phyloP scores from a whole-genome alignment of 1,140 invertebrate species.

The Drosophila pallidifrons region DNA sequence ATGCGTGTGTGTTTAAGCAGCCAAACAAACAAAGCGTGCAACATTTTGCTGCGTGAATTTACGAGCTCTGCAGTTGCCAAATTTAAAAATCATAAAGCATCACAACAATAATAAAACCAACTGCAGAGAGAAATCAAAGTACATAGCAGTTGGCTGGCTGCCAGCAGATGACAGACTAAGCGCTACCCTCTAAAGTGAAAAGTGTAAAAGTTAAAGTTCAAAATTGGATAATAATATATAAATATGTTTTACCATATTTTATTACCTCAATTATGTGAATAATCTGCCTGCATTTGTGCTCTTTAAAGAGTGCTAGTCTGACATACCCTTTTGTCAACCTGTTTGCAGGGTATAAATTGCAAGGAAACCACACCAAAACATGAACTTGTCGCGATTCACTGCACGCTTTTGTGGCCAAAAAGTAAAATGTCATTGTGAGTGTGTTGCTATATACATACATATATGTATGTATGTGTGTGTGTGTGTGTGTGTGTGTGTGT shows the following conservation, averaged over 20 bases:
- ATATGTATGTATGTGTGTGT: too few species aligned
- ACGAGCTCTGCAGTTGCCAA: conserved; percentile 70
- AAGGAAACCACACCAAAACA: conserved; percentile 28
- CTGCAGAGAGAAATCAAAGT: conserved; percentile 17
- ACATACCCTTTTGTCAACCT: background rate
- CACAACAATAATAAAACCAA: conserved; percentile 26
- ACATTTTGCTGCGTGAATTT: conserved; percentile 67
- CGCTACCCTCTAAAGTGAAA: conserved; percentile 7
- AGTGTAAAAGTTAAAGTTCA: background rate
- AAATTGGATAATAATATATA: background rate
- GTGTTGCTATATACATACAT: background rate
- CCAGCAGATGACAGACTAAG: background rate
- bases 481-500: conserved; percentile 6
- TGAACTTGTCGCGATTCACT: conserved; percentile 41
- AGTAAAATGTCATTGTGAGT: conserved; percentile 24
- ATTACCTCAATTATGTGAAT: background rate
- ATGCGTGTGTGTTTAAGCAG: conserved; percentile 46
- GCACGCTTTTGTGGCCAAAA: conserved; percentile 44
- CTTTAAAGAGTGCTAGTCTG: background rate
- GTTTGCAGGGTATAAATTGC: conserved; percentile 21
- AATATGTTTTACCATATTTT: background rate
- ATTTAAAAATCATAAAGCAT: conserved; percentile 78
- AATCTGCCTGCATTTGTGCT: too few species aligned
- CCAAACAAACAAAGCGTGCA: conserved; percentile 51
- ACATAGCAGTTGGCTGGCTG: background rate